Evolutionary conservation across 2,113 vertebrate genomes (phyloP).

Genomic region (Centropus bengalensis): DNA sequence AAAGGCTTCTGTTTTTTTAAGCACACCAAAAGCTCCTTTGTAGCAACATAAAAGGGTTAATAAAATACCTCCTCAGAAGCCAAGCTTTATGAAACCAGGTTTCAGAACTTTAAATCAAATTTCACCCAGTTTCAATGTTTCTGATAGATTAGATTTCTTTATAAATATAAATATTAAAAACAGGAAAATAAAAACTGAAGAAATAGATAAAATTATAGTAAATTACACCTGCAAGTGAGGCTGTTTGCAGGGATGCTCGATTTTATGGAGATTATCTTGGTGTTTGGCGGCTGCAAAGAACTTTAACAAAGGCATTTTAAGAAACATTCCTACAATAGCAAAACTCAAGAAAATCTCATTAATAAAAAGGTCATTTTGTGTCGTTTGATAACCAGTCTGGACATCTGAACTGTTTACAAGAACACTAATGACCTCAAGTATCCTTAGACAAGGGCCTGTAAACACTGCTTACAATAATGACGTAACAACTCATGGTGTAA

Average conservation of each 20-base stretch:
- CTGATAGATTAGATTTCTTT: neutral
- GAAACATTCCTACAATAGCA: neutral
- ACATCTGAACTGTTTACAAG: neutral
- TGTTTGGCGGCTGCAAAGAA: neutral
- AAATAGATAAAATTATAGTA: neutral
- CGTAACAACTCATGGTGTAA: neutral
- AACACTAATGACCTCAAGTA: neutral
- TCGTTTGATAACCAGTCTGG: neutral
- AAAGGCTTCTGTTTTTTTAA: neutral
- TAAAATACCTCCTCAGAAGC: slow-evolving; percentile 13
- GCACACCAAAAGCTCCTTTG: neutral
- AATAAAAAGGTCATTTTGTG: neutral
- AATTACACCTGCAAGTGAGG: neutral
- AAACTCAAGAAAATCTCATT: neutral
- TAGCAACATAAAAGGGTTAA: slow-evolving; percentile 48
- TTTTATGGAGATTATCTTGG: neutral
- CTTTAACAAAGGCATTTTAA: neutral
- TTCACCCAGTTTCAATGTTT: neutral
- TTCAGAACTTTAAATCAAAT: slow-evolving; percentile 37
- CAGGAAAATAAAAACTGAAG: neutral
- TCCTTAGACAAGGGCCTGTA: neutral
- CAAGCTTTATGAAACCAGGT: neutral
- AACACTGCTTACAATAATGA: neutral
- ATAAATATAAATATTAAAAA: slow-evolving; percentile 9
- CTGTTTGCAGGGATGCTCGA: neutral